phyloP scores from a whole-genome alignment of 2,113 vertebrate species.

The Panthera leo region DNA sequence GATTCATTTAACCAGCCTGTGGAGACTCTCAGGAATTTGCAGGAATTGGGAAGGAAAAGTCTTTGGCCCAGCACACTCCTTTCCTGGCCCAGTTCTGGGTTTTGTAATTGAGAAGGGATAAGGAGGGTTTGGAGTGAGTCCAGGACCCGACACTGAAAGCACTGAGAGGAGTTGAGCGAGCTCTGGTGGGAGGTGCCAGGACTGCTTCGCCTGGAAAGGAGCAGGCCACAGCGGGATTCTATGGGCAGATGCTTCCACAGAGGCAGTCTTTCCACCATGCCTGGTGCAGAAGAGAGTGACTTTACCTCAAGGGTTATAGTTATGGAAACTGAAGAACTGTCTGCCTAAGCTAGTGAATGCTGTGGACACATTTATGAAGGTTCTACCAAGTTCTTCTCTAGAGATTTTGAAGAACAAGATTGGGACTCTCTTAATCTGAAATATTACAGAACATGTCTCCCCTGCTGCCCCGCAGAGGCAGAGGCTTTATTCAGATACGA shows the following conservation, averaged over 20 bases:
- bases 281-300: neutral
- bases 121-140: conserved; percentile 11
- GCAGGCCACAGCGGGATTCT: neutral
- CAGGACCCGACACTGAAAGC: neutral
- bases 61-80: conserved; percentile 6
- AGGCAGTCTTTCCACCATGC: neutral
- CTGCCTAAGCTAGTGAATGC: neutral
- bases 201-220: neutral
- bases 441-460: neutral
- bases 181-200: neutral
- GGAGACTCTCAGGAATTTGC: conserved; percentile 51
- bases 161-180: neutral
- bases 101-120: conserved; percentile 55
- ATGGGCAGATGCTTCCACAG: neutral
- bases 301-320: neutral
- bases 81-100: conserved; percentile 17
- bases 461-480: neutral
- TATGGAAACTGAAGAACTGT: neutral
- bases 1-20: conserved; percentile 14
- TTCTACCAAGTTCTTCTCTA: neutral
- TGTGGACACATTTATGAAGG: neutral
- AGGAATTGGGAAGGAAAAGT: conserved; percentile 44
- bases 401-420: neutral
- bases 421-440: neutral
- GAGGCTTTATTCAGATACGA: neutral